These are phyloP conservation scores for Apamea anceps DNA, from an alignment of 2,888 invertebrate species.

Conservation along the genomic window DNA sequence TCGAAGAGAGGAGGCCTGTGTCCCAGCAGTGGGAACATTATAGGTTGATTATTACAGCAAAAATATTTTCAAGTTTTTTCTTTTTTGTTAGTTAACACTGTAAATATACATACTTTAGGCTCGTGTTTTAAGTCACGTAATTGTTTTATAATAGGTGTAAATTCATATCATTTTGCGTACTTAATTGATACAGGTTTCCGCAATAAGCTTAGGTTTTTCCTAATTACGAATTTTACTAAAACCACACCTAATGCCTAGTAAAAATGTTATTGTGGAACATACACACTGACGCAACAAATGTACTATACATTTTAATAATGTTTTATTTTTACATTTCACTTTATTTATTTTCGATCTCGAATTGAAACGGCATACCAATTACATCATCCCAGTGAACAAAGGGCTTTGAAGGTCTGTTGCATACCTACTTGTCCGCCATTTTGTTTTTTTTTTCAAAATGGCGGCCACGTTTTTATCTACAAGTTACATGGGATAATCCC, in stretches of 20 bases:
- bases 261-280: slow-evolving; percentile 14
- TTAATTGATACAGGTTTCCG: neutral
- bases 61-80: neutral
- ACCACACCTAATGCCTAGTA: neutral
- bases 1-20: no score
- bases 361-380: neutral
- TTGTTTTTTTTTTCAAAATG: neutral
- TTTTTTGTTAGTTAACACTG: neutral
- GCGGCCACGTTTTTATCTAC: neutral
- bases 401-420: neutral
- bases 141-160: neutral
- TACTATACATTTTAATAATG: neutral
- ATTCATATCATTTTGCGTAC: neutral
- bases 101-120: neutral
- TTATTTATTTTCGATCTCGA: neutral
- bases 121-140: slow-evolving; percentile 33
- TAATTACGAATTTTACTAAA: neutral
- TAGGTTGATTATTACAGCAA: no score
- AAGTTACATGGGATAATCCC: no score
- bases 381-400: neutral
- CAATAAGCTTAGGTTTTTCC: slow-evolving; percentile 12
- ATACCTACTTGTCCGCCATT: neutral
- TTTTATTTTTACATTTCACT: neutral
- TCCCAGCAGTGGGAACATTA: no score
- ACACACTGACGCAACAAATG: neutral